Percentiles rank a stretch among this genome's conserved stretches.
phyloP scores from a whole-genome alignment of 2,113 vertebrate species.

The Cyphomyrus discorhynchus region DNA sequence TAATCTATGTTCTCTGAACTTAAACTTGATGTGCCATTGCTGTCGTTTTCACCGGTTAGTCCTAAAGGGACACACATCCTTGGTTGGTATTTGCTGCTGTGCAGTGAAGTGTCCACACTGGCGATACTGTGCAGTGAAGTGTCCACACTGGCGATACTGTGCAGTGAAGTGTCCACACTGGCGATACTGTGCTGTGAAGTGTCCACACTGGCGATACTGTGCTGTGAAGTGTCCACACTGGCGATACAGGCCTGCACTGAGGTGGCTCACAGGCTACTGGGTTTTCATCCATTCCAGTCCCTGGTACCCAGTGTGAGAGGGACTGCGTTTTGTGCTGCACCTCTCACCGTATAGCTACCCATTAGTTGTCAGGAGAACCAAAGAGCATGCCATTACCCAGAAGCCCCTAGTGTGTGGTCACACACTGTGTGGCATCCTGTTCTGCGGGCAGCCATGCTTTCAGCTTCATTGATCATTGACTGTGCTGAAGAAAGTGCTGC shows the following conservation, averaged over 20 bases:
- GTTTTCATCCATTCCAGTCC: not conserved
- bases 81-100: not conserved
- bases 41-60: not conserved
- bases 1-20: not conserved
- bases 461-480: constrained; percentile 24
- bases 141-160: too few relatives aligned
- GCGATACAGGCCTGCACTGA: not conserved
- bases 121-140: not conserved
- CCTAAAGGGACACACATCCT: not conserved
- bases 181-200: not conserved
- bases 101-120: not conserved
- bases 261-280: not conserved
- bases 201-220: too few relatives aligned
- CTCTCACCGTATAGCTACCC: too few relatives aligned
- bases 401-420: not conserved
- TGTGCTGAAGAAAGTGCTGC: constrained; percentile 22
- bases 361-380: not conserved
- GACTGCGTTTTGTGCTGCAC: not conserved
- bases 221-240: not conserved
- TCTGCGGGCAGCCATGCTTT: constrained; percentile 13
- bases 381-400: not conserved
- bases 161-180: too few relatives aligned
- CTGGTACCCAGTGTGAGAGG: not conserved
- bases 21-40: not conserved
- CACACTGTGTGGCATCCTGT: not conserved